Percentiles rank a stretch among this genome's conserved stretches.
Conservation (phyloP, 2,113 vertebrate genomes). For the Saccopteryx leptura region DNA sequence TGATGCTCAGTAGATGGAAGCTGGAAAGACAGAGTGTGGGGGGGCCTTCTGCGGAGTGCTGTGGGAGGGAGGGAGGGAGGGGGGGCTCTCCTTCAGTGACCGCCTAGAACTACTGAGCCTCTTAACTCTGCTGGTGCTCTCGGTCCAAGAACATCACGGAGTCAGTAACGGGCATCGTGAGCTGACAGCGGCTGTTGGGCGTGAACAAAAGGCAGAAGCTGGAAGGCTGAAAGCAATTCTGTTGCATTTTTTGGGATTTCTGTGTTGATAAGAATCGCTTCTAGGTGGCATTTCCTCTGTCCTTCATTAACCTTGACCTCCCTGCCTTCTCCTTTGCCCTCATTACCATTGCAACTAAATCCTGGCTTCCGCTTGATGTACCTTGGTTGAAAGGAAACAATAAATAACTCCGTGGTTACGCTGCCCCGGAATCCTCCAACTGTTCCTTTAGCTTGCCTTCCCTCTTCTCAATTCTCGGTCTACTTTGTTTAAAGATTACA, state of each 20-base stretch:
- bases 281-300: not conserved
- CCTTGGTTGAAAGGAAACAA: not conserved
- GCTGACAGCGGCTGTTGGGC: not conserved
- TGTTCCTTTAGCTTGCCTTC: not conserved
- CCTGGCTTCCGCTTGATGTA: not conserved
- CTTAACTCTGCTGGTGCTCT: not conserved
- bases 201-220: not conserved
- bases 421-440: not conserved
- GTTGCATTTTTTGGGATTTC: not conserved
- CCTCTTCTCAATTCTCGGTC: not conserved
- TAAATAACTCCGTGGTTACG: not conserved
- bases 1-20: not conserved
- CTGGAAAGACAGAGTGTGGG: not conserved
- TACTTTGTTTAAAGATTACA: not conserved
- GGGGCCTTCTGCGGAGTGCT: not conserved
- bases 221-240: not conserved
- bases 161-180: not conserved
- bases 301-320: not conserved
- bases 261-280: not conserved
- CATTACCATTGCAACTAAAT: not conserved
- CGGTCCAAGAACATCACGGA: not conserved
- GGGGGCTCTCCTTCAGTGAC: no score
- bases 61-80: not conserved
- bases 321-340: not conserved
- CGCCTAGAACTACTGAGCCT: not conserved